Base-by-base conservation (phyloP, 2,797 vertebrate species). In the Galagoides demidoff region DNA sequence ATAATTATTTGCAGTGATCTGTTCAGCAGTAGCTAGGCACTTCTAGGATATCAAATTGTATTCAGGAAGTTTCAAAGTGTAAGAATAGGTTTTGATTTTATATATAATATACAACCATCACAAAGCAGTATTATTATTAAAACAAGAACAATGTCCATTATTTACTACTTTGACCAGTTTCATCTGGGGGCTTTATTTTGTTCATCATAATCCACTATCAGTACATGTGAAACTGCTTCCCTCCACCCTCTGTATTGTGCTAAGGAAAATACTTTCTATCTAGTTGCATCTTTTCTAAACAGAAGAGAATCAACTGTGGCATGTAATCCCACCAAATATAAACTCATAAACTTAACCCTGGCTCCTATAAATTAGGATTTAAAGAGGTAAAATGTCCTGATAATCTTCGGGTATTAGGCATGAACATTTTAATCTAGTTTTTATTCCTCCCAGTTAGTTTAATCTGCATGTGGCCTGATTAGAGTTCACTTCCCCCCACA, bases 401-500 rank as follows among this genome's bases (percentile, higher is more conserved):
- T 99, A 99, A 99, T 99, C 99, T 99, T 99, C 97, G 97, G 98
- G 98, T 98, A 99, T 99, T 98, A 98, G 97, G 98, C 98, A 98
- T 96, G 98, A 98, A 99, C 98, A 98, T 99, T 99, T 99, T 99
- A 99, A 99, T 99, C 98, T 98, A 98, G 98, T 99, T 99, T 99
- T 98, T 98, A 98, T 99, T 98, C 98, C 98, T 99, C 98, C 97
- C 98, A 98, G 99, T 99, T 99, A 98, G 98, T 99, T 99, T 99
- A 99, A 99, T 99, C 99, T 99, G 99, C 98, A 98, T 99, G 99
- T 99, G 99, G 99, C 99, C 99, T 99, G 99, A 99, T 99, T 99
- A 99, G 99, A 99, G 98, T 98, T 98, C 97, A 97, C 98, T 98
- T 99, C 98, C 99, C 99, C 99, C 99, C 98, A 98, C 98, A 98